A percentile compares a stretch with the other conserved stretches of the same genome.
phyloP scores from a whole-genome alignment of 1,140 invertebrate genomes.

The Caenorhabditis brenneri region DNA sequence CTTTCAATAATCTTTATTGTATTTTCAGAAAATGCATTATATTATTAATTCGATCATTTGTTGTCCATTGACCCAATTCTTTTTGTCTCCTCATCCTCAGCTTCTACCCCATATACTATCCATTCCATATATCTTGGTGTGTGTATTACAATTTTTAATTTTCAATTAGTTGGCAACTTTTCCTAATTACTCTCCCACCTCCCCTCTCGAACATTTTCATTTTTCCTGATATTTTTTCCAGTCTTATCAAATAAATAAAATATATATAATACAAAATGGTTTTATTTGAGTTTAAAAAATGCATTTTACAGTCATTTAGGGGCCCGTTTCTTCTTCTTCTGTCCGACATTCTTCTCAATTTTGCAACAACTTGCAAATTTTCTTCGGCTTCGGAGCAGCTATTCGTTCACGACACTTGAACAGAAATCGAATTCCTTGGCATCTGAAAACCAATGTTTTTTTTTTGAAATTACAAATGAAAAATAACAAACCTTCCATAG shows the following conservation, averaged over 20 bases:
- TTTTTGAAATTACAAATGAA: background rate
- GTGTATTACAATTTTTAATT: background rate
- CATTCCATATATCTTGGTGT: background rate
- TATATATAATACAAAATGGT: background rate
- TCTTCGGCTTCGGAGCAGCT: background rate
- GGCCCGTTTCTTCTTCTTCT: background rate
- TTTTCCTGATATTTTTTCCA: background rate
- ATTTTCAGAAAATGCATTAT: conserved; percentile 10
- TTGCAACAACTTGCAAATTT: background rate
- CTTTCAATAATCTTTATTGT: background rate
- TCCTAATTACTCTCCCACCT: background rate
- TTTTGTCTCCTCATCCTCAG: background rate
- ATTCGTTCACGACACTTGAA: background rate
- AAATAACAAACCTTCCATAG: conserved; percentile 49
- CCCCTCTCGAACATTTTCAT: too few relatives aligned
- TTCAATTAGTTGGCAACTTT: background rate
- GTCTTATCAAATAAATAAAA: background rate
- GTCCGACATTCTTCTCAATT: background rate
- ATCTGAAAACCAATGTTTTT: background rate
- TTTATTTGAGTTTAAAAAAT: background rate
- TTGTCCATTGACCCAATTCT: background rate
- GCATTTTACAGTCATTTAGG: background rate
- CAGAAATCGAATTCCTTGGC: conserved; percentile 12
- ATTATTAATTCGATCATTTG: background rate
- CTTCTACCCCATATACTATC: background rate